Conservation (phyloP, 2,797 vertebrate species). For the Coluber constrictor region DNA sequence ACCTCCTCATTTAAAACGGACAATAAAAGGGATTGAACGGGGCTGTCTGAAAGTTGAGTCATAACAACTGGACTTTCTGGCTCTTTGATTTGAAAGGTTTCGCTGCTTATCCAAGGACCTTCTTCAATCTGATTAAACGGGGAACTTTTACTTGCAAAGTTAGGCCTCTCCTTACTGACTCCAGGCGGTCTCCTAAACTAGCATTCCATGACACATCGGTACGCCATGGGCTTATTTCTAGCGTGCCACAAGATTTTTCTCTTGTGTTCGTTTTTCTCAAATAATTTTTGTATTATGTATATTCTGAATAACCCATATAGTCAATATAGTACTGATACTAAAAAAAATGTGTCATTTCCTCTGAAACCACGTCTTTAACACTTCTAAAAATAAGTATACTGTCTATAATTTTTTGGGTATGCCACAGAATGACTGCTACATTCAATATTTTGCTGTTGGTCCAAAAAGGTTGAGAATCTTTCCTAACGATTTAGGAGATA, state of each 20-base stretch:
- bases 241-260: not conserved
- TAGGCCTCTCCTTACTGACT: not conserved
- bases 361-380: not conserved
- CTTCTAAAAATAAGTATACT: not conserved
- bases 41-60: not conserved
- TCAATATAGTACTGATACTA: not conserved
- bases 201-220: not conserved
- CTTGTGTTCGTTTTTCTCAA: not conserved
- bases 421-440: not conserved
- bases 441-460: not conserved
- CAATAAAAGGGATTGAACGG: not conserved
- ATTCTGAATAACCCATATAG: not conserved
- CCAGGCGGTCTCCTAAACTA: not conserved
- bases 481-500: not conserved
- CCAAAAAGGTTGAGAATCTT: not conserved
- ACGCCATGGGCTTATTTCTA: fast-evolving
- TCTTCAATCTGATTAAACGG: not conserved
- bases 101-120: not conserved
- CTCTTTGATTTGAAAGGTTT: not conserved
- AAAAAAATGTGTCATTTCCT: not conserved
- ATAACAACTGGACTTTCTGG: not conserved
- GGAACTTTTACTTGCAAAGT: not conserved
- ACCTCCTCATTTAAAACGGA: not conserved
- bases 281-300: not conserved
- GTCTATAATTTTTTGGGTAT: not conserved